Base-by-base conservation (phyloP, 2,113 vertebrate species). In the Neolamprologus modestus region DNA sequence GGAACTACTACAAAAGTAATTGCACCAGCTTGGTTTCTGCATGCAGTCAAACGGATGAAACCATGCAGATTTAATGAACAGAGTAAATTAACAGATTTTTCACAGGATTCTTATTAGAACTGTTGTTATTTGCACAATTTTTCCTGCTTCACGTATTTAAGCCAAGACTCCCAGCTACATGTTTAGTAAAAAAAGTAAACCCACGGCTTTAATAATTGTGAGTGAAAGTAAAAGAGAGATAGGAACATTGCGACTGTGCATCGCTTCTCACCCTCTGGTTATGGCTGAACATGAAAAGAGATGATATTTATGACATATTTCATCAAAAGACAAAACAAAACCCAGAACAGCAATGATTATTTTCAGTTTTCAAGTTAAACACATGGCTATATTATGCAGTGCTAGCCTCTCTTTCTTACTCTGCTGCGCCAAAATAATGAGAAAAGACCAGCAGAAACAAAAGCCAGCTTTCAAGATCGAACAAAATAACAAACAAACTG, bases 341-440 rank as follows among this genome's bases (percentile, higher is more conserved):
- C 40, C 19, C 9, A 24, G 3, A 54, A 14, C 16, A 80, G 0
- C 24, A 82, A 17, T 17, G 11, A 13, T 78, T 37, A 53, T 76
- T 26, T 8, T 86, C 19, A 26, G 19, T 59, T 40, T 73, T 52
- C 17, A 19, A 31, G 9, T 31, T 78, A 42, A 50, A 42, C 9
- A 4, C 9, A 37, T 21, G 9, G 33, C 9, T 55, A 68, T 76
- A 50, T 78, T 26, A 26, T 45, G 10, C 26, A 52, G 45, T n/a
- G 24, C 61, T 61, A 68, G 47, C 21, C 7, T 9, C 8, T 33
- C 59, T 13, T 83, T 24, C 9, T 8, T 2, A 7, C 76, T 24
- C 28, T 17, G 54, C 42, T 55, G 57, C 26, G 54, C 84, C 73
- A 84, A 82, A 89, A 89, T 91, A 94, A 91, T 66, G 83, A 91